phyloP scores from a whole-genome alignment of 2,113 vertebrate species.

The Tauraco erythrolophus region DNA sequence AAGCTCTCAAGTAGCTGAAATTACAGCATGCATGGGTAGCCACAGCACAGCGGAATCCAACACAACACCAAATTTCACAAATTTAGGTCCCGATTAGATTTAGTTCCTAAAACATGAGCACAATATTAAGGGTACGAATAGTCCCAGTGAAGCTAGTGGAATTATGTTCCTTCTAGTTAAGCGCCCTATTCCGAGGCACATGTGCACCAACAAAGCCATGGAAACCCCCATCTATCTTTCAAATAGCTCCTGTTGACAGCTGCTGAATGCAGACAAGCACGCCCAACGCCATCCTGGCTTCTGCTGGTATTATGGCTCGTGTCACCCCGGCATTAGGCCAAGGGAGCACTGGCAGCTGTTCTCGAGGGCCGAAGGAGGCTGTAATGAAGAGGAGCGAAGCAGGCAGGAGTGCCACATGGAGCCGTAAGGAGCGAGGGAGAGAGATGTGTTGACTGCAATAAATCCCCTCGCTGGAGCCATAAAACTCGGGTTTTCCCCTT shows the following conservation, averaged over 20 bases:
- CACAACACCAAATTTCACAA: neutral
- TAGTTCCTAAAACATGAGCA: neutral
- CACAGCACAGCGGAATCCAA: neutral
- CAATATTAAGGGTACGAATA: neutral
- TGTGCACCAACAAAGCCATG: constrained; percentile 32
- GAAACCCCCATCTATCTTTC: constrained; percentile 30
- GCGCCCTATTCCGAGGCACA: neutral
- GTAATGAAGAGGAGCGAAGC: constrained; percentile 56
- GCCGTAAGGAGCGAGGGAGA: constrained; percentile 44
- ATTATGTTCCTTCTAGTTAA: constrained; percentile 4
- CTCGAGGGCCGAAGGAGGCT: constrained; percentile 24
- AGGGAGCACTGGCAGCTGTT: constrained; percentile 64
- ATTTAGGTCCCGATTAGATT: neutral
- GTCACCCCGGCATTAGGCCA: constrained; percentile 40
- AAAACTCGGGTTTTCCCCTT: constrained; percentile 59
- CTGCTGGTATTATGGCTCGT: neutral
- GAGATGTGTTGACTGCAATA: constrained; percentile 13
- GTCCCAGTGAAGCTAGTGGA: constrained; percentile 33
- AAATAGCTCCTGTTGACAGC: constrained; percentile 42
- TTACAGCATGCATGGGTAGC: neutral
- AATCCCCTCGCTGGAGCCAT: constrained; percentile 14
- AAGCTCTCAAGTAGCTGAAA: neutral
- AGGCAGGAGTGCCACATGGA: constrained; percentile 21
- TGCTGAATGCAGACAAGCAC: constrained; percentile 14
- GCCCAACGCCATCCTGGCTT: constrained; percentile 26